Base-by-base conservation (phyloP, 1,140 invertebrate genomes). In the Thaumetopoea pityocampa region DNA sequence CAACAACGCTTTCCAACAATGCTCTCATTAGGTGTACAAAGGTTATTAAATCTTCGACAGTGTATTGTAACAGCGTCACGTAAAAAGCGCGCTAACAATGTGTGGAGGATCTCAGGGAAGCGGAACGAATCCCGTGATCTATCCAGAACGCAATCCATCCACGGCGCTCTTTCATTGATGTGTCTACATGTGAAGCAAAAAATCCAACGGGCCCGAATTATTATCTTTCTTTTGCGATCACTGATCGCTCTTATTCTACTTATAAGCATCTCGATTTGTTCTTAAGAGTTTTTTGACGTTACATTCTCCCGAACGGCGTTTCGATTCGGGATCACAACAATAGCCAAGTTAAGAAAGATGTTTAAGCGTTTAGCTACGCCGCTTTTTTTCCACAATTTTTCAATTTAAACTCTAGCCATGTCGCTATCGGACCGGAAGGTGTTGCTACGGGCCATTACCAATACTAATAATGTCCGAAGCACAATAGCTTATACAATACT, bases 291-390 rank as follows among this genome's bases (percentile, higher is more conserved):
- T 78, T 82, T 63, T 66, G 51, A 42, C 38, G 28, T 54, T 68
- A 66, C 67, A 60, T 70, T 77, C 62, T 61, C 57, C 54, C 59
- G 66, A n/a, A 70, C 63, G 60, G 58, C 73, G 68, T 72, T 73
- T 77, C 70, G 67, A 82, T 78, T 67, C 71, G 50, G 54, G 47
- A 47, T 47, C 41, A 37, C 59, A 72, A 83, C 77, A 84, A 84
- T 72, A 64, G 77, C 22, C 62, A 61, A 67, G 79, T 80, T 80
- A 83, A 81, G 80, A 81, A 81, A 78, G 74, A 81, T 80, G 77
- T 84, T 83, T 83, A 81, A 81, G 69, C 72, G 59, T 81, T 84
- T 84, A 78, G 80, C 60, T 78, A 80, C 80, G 80, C 68, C 76
- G 64, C 28, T 82, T 84, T 84, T 84, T 84, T 84, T n/a, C n/a